These are phyloP conservation scores for Gandaritis pyraliata DNA, from an alignment of 2,888 invertebrate genomes.

Conservation along the genomic window DNA sequence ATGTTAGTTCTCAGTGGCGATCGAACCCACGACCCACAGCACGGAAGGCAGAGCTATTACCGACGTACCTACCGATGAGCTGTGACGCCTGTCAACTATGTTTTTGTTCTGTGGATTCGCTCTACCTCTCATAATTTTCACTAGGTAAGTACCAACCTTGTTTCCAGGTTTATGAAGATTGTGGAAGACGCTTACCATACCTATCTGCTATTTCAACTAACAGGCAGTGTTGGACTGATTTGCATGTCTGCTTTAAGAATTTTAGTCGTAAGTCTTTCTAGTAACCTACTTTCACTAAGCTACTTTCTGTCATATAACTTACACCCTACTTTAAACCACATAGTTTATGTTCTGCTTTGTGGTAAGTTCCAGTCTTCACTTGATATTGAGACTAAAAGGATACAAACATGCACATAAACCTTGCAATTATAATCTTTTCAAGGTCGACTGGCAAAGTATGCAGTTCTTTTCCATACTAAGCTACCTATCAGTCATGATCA, in stretches of 20 bases:
- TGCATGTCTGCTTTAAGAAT: slow-evolving; percentile 76
- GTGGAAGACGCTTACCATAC: slow-evolving; percentile 78
- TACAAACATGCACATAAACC: background rate
- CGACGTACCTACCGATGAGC: too few relatives aligned
- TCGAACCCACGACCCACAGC: too few relatives aligned
- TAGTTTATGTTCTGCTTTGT: background rate
- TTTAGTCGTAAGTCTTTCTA: slow-evolving; percentile 58
- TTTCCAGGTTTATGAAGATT: slow-evolving; percentile 70
- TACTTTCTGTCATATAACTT: too few relatives aligned
- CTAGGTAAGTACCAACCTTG: background rate
- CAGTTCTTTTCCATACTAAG: slow-evolving; percentile 72
- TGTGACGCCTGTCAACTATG: too few relatives aligned
- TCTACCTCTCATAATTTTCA: too few relatives aligned
- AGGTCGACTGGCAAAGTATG: slow-evolving; percentile 72
- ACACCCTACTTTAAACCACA: too few relatives aligned
- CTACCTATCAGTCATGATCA: slow-evolving; percentile 76
- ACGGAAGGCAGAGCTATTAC: too few relatives aligned
- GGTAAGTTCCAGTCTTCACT: background rate
- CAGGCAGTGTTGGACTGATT: slow-evolving; percentile 77
- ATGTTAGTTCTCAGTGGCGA: too few relatives aligned
- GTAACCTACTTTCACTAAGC: too few relatives aligned
- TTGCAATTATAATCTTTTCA: slow-evolving; percentile 17
- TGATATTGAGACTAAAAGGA: too few relatives aligned
- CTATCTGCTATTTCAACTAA: slow-evolving; percentile 80
- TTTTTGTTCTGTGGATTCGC: too few relatives aligned